Base-by-base conservation (phyloP, 35 echinoderm and acorn worm genomes). In the Apostichopus californicus region DNA sequence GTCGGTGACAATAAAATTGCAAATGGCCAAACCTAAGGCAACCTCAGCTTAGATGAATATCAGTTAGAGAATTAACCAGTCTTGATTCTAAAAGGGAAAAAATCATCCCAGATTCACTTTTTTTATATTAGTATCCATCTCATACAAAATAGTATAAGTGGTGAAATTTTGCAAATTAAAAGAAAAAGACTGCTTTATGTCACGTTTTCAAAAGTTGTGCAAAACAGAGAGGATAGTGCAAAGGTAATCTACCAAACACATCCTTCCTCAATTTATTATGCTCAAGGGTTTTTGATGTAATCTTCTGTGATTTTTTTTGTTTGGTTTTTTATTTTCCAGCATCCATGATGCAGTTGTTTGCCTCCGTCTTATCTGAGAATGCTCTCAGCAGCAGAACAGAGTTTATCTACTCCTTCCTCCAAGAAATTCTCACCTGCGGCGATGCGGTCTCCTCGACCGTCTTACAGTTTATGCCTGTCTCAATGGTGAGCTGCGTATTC, bases 381-480 rank as follows among this genome's bases (percentile, higher is more conserved):
- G 89, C 77, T 53, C 95, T 95, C 3, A 92, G 83, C 28, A 92
- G 94, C 18, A 85, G 96, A 56, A 98, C 94, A 7, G 94, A 98
- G 88, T 98, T 98, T 80, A 92, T 98, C 56, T 81, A 91, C 3
- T 98, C 96, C 60, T 93, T 98, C 54, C 80, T 98, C 8, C 92
- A 93, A 65, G 96, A 98, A 56, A 83, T 95, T 54, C 92, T 95
- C 1, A 83, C 90, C 26, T 98, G 96, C 58, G 94, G 96, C 0
- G 92, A 95, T n/a, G 66, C 89, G 25, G 95, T 98, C 23, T 91
- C 91, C 9, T 93, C 94, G 20, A 91, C 87, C 14, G 88, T 98
- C 5, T 92, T 98, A 9, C 96, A 98, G 83, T 98, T 98, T 66
- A 93, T 93, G 83, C 96, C 96, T 5, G 92, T 98, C 60, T 95